These are phyloP conservation scores for Mylabris sibirica DNA, from an alignment of 2,888 invertebrate genomes.

Conservation along the genomic window DNA sequence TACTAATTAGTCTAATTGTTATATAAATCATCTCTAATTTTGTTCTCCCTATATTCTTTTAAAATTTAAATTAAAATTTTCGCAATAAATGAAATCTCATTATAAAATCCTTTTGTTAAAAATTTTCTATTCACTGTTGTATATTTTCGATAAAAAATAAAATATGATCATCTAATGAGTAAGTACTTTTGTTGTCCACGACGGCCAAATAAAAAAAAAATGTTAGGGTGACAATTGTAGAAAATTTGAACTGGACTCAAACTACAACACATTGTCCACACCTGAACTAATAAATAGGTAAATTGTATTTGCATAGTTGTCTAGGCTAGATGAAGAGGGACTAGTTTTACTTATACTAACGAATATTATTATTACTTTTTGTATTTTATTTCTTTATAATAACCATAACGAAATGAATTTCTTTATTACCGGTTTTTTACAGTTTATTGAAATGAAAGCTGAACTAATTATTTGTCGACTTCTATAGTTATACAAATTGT, in stretches of 20 bases:
- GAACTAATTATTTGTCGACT: conserved; percentile 17
- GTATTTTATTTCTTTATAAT: neutral
- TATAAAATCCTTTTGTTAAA: neutral
- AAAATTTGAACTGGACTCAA: conserved; percentile 6
- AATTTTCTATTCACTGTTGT: conserved; percentile 20
- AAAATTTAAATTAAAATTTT: neutral
- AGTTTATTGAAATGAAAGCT: conserved; percentile 12
- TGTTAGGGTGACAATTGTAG: neutral
- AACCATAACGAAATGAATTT: conserved; percentile 30
- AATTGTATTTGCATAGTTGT: conserved; percentile 36
- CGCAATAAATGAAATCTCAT: neutral
- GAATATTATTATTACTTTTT: neutral
- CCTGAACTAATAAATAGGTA: conserved; percentile 37
- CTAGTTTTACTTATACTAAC: conserved; percentile 1
- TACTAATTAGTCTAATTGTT: neutral
- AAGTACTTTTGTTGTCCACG: conserved; percentile 7
- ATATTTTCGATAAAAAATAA: conserved; percentile 15
- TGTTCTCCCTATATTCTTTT: neutral
- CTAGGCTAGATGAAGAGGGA: conserved; percentile 27
- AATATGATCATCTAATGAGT: conserved; percentile 32
- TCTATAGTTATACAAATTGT: neutral
- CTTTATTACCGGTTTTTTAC: conserved; percentile 22
- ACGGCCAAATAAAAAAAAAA: neutral
- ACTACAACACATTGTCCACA: conserved; percentile 26
- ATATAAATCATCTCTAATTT: neutral